These are phyloP conservation scores for Chloroceryle aenea DNA, from an alignment of 2,113 vertebrate species.

Conservation along the genomic window DNA sequence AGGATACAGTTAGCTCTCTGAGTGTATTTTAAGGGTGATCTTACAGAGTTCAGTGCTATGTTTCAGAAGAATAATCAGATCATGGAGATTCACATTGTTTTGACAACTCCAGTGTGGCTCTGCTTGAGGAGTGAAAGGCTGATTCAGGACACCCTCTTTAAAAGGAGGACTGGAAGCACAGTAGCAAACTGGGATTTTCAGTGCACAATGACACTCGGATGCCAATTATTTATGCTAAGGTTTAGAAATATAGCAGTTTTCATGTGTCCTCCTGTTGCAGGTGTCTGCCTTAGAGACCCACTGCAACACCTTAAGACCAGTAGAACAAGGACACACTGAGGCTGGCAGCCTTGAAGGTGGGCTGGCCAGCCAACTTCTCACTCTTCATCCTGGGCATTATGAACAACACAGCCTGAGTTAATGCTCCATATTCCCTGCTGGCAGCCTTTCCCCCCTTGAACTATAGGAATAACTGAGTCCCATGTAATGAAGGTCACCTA, in stretches of 20 bases:
- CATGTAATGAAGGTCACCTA: background rate
- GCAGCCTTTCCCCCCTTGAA: background rate
- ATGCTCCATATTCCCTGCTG: background rate
- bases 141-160: background rate
- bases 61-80: background rate
- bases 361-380: background rate
- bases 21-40: background rate
- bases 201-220: background rate
- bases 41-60: background rate
- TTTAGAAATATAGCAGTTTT: background rate
- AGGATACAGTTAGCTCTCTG: background rate
- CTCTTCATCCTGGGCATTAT: background rate
- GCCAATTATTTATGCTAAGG: background rate
- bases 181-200: background rate
- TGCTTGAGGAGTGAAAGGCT: background rate
- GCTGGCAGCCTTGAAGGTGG: fast-evolving
- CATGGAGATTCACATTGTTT: background rate
- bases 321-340: background rate
- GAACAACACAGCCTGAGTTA: background rate
- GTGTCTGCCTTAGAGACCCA: background rate
- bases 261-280: background rate
- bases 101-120: background rate
- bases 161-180: background rate
- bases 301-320: background rate
- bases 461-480: background rate